Evolutionary conservation across 1,140 invertebrate genomes (phyloP), one percentile per base, ranked within the genome.

Genomic region (Zaprionus capensis): DNA sequence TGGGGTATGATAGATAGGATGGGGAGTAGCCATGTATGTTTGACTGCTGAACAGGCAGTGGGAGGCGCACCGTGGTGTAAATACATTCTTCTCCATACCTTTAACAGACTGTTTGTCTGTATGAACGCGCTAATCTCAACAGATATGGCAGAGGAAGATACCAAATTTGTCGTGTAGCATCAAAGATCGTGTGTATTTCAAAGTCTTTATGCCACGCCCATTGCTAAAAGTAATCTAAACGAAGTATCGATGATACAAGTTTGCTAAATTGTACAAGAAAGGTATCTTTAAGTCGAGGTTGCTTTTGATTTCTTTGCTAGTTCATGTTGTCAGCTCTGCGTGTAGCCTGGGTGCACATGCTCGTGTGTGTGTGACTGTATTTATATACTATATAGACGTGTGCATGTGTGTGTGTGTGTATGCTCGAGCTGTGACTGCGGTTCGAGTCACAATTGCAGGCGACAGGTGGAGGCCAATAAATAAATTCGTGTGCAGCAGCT

Each of bases 401-500:
- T 58, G 36, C 2, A 38, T 24, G 55, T 28, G 22, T 28, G 14
- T 41, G 34, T 20, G 26, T 62, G 34, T 41, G 46, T 55, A 34
- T 20, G 17, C 28, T 12, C 11, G 11, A 20, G n/a, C 41, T 51
- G 56, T 34, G 55, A 44, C 65, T 58, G 56, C 34, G 57, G 46
- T 28, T 24, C 36, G 63, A 49, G 55, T 46, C 55, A 70, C 66
- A 70, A 74, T 75, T 64, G 67, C 59, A 75, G 67, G 67, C 67
- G 72, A 71, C 72, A 75, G 67, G 67, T 70, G 72, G 59, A 71
- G 67, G 67, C 67, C 70, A 75, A 70, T 70, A 75, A 70, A 75
- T 70, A 75, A 70, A 75, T 75, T 70, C 46, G 41, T 69, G 64
- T 58, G 56, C 22, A 61, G 71, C 34, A 44, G 55, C 41, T 36